phyloP scores from a whole-genome alignment of 2,113 vertebrate genomes.

The Eulemur macaco region DNA sequence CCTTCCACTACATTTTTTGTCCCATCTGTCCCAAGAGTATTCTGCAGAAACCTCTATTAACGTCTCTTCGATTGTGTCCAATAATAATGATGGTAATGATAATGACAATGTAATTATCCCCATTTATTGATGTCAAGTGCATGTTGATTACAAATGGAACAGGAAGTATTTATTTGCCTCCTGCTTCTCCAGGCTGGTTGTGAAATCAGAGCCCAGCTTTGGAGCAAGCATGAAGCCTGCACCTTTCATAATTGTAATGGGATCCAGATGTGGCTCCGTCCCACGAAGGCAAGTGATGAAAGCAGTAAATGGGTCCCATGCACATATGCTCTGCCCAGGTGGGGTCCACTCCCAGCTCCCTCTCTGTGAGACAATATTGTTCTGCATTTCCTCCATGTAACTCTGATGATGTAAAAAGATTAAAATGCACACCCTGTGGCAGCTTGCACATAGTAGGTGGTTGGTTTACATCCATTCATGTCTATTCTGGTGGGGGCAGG shows the following conservation, averaged over 20 bases:
- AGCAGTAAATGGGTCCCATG: slow-evolving; percentile 90
- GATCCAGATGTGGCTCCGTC: slow-evolving; percentile 91
- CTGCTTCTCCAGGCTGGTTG: slow-evolving; percentile 85
- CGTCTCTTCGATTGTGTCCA: slow-evolving; percentile 75
- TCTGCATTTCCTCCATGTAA: slow-evolving; percentile 72
- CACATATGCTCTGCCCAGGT: slow-evolving; percentile 88
- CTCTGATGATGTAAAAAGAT: slow-evolving; percentile 59
- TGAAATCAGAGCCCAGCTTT: slow-evolving; percentile 77
- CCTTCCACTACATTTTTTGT: neutral
- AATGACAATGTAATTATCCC: slow-evolving; percentile 82
- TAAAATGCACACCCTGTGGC: neutral
- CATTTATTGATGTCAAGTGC: slow-evolving; percentile 84
- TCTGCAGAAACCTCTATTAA: slow-evolving; percentile 76
- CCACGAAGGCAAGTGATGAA: slow-evolving; percentile 95
- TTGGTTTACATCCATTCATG: neutral
- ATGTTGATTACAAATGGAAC: slow-evolving; percentile 86
- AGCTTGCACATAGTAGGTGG: slow-evolving; percentile 66
- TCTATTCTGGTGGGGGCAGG: neutral
- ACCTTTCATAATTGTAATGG: slow-evolving; percentile 93
- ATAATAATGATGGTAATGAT: slow-evolving; percentile 81
- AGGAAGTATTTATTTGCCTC: slow-evolving; percentile 85
- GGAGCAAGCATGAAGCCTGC: slow-evolving; percentile 86
- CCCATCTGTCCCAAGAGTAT: slow-evolving; percentile 58
- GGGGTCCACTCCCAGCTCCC: slow-evolving; percentile 77
- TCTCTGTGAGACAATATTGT: slow-evolving; percentile 74